Conservation (phyloP, 2,797 vertebrate species). For the Neoniphon sammara region DNA sequence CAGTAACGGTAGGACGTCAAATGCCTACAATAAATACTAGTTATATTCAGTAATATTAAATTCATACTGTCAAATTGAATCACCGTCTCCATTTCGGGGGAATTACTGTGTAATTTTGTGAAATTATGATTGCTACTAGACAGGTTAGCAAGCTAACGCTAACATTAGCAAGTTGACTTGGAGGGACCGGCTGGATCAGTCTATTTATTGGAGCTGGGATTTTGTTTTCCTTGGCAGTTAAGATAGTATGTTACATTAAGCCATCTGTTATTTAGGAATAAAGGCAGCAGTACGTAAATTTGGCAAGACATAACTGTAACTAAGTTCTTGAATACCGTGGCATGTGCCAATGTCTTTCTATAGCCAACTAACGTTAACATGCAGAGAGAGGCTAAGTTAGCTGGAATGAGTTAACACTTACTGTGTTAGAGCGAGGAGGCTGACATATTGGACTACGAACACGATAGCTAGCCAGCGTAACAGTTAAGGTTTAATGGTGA, state of each 20-base stretch:
- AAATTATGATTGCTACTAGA: constrained; percentile 47
- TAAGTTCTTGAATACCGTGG: neutral
- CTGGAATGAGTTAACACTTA: neutral
- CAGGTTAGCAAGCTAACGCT: constrained; percentile 71
- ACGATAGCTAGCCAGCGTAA: neutral
- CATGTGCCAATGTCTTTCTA: constrained; percentile 22
- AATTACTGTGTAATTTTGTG: neutral
- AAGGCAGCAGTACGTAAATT: fast-evolving
- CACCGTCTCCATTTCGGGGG: neutral
- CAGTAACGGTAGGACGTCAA: constrained; percentile 56
- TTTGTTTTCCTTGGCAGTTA: neutral
- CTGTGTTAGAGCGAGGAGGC: neutral
- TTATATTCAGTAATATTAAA: fast-evolving
- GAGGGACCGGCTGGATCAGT: constrained; percentile 46
- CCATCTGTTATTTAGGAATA: fast-evolving
- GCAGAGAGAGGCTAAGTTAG: neutral
- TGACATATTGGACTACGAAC: neutral
- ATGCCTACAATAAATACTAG: neutral
- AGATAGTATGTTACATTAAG: neutral
- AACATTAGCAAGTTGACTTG: constrained; percentile 54
- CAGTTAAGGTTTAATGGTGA: neutral
- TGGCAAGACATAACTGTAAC: neutral
- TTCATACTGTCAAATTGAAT: neutral
- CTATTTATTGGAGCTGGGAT: constrained; percentile 51
- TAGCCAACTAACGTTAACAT: constrained; percentile 16